phyloP scores from a whole-genome alignment of 1,140 invertebrate species.

The Saccostrea glomerata region DNA sequence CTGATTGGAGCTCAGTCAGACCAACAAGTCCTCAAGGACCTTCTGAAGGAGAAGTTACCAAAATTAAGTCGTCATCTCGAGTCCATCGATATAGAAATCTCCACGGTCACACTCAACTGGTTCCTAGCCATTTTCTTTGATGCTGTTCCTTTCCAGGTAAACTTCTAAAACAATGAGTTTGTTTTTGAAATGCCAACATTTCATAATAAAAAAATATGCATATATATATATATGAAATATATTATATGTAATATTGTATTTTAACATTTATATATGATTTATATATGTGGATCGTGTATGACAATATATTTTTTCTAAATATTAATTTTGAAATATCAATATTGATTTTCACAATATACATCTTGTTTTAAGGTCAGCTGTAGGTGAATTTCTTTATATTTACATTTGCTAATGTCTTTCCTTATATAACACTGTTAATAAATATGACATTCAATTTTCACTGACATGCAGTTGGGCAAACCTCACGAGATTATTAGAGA shows the following conservation, averaged over 20 bases:
- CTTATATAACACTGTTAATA: no score
- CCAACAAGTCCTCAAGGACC: conserved; percentile 80
- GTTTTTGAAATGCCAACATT: neutral
- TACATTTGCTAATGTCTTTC: no score
- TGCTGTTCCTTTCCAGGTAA: conserved; percentile 81
- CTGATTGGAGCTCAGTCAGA: conserved; percentile 82
- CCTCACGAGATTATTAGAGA: no score
- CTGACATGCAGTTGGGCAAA: no score
- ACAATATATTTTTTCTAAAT: no score
- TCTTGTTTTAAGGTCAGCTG: neutral
- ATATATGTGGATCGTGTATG: no score
- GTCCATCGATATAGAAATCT: conserved; percentile 80
- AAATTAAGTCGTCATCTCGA: conserved; percentile 78
- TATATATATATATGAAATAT: neutral
- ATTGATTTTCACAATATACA: neutral
- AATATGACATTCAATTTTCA: no score
- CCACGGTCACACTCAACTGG: conserved; percentile 82
- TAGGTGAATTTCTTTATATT: neutral
- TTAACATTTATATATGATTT: no score
- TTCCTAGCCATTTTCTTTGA: conserved; percentile 82
- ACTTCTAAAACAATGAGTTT: conserved; percentile 14
- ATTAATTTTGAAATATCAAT: neutral
- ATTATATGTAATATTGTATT: neutral
- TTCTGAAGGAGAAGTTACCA: conserved; percentile 79
- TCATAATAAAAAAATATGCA: neutral